Percentiles rank a stretch among this genome's conserved stretches.
Evolutionary conservation across 2,888 invertebrate genomes (phyloP).

Genomic region (Polydrusus tereticollis): DNA sequence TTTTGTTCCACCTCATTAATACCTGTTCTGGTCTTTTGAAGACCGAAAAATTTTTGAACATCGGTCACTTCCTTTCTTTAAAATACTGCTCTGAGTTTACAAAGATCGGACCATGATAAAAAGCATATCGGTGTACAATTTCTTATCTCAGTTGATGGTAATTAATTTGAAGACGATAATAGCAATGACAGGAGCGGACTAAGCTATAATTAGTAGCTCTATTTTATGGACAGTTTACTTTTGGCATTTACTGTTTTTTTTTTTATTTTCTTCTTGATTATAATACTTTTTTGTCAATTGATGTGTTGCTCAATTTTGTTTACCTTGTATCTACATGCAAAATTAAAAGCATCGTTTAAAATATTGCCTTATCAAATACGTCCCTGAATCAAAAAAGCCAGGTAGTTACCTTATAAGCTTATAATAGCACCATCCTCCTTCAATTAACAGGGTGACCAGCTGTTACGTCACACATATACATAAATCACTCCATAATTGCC

Average conservation of each 20-base stretch:
- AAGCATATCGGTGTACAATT: slow-evolving; percentile 26
- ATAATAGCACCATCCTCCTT: slow-evolving; percentile 16
- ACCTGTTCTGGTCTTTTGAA: slow-evolving; percentile 5
- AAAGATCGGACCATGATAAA: slow-evolving; percentile 24
- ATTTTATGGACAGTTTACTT: not conserved
- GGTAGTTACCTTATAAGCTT: slow-evolving; percentile 35
- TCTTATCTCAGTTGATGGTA: slow-evolving; percentile 30
- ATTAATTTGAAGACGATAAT: slow-evolving; percentile 17
- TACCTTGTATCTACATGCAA: too few relatives aligned
- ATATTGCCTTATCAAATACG: not conserved
- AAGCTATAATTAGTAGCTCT: too few relatives aligned
- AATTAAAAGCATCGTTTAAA: not conserved
- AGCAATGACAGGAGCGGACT: not conserved
- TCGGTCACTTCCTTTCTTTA: slow-evolving; percentile 27
- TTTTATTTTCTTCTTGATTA: too few relatives aligned
- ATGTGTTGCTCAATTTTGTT: too few relatives aligned
- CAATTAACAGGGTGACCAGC: slow-evolving; percentile 44
- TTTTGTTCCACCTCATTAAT: slow-evolving; percentile 38
- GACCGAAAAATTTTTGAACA: slow-evolving; percentile 25
- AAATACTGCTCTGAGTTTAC: slow-evolving; percentile 16
- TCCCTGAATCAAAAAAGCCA: slow-evolving; percentile 25
- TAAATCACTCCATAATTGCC: slow-evolving; percentile 45
- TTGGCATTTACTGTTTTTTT: too few relatives aligned
- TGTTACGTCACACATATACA: slow-evolving; percentile 35
- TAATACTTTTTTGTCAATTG: too few relatives aligned